Evolutionary conservation across 2,797 vertebrate species (phyloP), one percentile per base, ranked within the genome.

Genomic region (Nyctalus aviator): DNA sequence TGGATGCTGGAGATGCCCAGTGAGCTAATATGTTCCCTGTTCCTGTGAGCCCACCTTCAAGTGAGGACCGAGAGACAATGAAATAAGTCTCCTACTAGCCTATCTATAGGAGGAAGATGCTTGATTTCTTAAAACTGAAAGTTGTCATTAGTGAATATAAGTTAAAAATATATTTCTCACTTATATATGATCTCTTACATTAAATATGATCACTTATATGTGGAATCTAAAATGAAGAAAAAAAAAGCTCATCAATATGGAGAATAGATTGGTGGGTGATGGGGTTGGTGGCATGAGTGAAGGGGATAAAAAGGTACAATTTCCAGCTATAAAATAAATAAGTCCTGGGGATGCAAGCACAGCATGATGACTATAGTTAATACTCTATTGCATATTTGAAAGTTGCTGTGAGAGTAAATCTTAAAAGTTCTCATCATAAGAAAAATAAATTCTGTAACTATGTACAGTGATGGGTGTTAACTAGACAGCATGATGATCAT

Each of bases 41-140:
- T 59, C 73, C 64, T 50, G 14, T 44, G 76, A 10, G 35, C 10
- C 17, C 32, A 59, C 75, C 53, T 41, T 73, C 37, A 78, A 53
- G 30, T 41, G 62, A 69, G 13, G 5, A 76, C 0, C 55, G 44
- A 82, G 17, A 68, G 37, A 95, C 32, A 85, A n/a, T 59, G 75
- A 90, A 85, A 2, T 53, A 76, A 85, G 27, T 85, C 78, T 76
- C n/a, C 25, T 35, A 57, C 48, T 50, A 37, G 55, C 30, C n/a
- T 84, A 77, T 73, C 87, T 79, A 84, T 53, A 90, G 37, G 53
- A 32, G 84, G 5, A 85, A 78, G 55, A 69, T 84, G 32, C 30
- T 53, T 91, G 69, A 57, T 59, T 88, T 90, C 37, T 68, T 88
- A 82, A 91, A 92, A 20, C 30, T 85, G 55, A 85, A 78, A 53